phyloP scores from a whole-genome alignment of 2,113 vertebrate genomes.

The Empidonax alnorum region DNA sequence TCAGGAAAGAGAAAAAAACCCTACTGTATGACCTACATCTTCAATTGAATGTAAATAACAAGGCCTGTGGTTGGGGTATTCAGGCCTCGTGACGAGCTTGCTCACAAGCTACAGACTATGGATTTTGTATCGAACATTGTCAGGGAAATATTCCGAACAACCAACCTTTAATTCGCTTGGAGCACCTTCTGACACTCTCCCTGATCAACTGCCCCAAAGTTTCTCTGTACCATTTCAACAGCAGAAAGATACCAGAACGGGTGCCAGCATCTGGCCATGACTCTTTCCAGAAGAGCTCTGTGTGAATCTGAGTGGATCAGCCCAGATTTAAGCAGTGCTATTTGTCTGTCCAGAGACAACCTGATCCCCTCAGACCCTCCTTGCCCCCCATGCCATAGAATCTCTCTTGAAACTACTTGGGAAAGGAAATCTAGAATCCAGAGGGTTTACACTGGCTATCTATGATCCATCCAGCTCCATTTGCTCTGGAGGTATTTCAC shows the following conservation, averaged over 20 bases:
- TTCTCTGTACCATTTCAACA: background rate
- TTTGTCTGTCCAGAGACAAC: background rate
- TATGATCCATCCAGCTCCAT: background rate
- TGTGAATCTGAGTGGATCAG: fast-evolving
- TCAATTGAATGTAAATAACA: slow-evolving; percentile 55
- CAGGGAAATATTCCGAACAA: fast-evolving
- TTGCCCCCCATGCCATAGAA: background rate
- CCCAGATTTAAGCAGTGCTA: background rate
- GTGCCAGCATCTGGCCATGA: background rate
- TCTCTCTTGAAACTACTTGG: background rate
- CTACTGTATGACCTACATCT: slow-evolving; percentile 40
- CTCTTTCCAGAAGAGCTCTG: background rate
- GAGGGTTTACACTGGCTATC: background rate
- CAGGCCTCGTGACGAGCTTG: background rate
- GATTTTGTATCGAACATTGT: background rate
- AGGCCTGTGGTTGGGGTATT: background rate
- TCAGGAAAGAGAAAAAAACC: background rate
- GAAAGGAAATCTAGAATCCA: background rate
- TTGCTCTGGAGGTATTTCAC: background rate
- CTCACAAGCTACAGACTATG: background rate
- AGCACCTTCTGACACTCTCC: background rate
- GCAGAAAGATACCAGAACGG: background rate
- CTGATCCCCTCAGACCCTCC: background rate
- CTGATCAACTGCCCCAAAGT: background rate
- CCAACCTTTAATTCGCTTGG: background rate